Conservation (phyloP, 2,888 invertebrate genomes). For the Drosophila anomalipes region DNA sequence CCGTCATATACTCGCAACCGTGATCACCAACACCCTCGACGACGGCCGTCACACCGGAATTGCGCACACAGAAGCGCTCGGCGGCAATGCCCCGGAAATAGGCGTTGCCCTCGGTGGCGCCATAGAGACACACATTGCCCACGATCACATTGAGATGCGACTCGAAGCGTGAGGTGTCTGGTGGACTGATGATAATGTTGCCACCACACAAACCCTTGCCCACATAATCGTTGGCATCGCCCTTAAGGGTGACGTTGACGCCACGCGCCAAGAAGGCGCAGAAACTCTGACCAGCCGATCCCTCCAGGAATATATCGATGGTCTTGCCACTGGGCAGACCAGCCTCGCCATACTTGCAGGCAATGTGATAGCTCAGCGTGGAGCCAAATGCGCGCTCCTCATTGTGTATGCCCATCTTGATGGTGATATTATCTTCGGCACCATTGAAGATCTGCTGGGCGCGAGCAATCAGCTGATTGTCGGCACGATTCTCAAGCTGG, state of each 20-base stretch:
- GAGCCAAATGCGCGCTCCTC: constrained; percentile 97
- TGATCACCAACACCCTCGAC: constrained; percentile 99
- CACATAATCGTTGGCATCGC: constrained; percentile 99
- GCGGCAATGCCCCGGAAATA: constrained; percentile 98
- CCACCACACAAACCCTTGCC: constrained; percentile 98
- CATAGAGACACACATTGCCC: constrained; percentile 99
- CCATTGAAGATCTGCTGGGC: constrained; percentile 91
- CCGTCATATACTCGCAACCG: constrained; percentile 99
- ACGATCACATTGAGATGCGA: constrained; percentile 98
- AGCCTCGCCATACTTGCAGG: constrained; percentile 94
- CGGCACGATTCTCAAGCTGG: constrained; percentile 93
- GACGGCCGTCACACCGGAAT: constrained; percentile 97
- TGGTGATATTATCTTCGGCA: constrained; percentile 88
- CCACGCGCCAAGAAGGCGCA: constrained; percentile 98
- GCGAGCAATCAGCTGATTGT: constrained; percentile 92
- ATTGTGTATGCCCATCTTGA: constrained; percentile 94
- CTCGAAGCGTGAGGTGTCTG: constrained; percentile 93
- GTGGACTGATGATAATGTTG: constrained; percentile 96
- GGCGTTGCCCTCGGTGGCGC: constrained; percentile 97
- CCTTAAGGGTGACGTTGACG: constrained; percentile 95
- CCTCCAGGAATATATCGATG: constrained; percentile 93
- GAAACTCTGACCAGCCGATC: constrained; percentile 99
- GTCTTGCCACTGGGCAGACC: constrained; percentile 92
- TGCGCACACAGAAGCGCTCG: constrained; percentile 99
- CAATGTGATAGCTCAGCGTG: constrained; percentile 97